Conservation (phyloP, 2,888 invertebrate genomes). For the Lamellibrachia satsuma region DNA sequence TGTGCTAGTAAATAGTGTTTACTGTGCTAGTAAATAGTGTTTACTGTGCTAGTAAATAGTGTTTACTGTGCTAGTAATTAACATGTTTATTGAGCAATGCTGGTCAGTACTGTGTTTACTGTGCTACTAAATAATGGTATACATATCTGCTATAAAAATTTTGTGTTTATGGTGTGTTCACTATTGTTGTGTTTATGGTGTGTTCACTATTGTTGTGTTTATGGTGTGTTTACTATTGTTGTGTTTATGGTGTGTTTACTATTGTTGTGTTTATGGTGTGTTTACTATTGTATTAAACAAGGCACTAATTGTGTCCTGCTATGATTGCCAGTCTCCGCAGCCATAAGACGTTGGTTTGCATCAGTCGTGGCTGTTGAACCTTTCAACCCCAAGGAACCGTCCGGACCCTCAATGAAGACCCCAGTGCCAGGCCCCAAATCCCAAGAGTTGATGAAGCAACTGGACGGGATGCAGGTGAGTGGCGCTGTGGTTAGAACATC, state of each 20-base stretch:
- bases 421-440: conserved; percentile 79
- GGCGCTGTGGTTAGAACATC: no score
- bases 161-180: not conserved
- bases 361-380: not conserved
- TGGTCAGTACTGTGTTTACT: no score
- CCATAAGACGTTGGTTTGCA: not conserved
- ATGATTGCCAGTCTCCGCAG: not conserved
- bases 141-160: no score
- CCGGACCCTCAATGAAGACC: conserved; percentile 73
- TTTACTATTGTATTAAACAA: not conserved
- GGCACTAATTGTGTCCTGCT: not conserved
- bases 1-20: no score
- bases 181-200: not conserved
- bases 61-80: no score
- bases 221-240: not conserved
- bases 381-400: conserved; percentile 70
- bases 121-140: no score
- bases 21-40: no score
- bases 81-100: no score
- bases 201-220: not conserved
- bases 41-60: no score
- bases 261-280: not conserved
- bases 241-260: not conserved
- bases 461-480: conserved; percentile 74
- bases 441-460: conserved; percentile 71